phyloP scores from a whole-genome alignment of 2,113 vertebrate genomes.

The Grammomys surdaster region DNA sequence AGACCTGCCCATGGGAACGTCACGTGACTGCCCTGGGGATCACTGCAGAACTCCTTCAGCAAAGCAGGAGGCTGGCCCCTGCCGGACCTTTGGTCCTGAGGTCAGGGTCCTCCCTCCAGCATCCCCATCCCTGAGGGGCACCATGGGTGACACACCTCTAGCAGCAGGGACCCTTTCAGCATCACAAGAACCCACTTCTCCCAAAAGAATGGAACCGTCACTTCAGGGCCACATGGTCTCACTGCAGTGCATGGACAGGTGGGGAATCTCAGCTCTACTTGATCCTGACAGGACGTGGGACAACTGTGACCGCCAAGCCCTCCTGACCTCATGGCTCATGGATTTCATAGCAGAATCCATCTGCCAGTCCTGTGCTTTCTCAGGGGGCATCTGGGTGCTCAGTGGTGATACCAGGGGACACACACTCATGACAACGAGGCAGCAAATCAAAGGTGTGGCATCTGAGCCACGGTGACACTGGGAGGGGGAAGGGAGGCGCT shows the following conservation, averaged over 20 bases:
- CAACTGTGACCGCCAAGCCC: not conserved
- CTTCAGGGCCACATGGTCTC: not conserved
- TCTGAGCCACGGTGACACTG: not conserved
- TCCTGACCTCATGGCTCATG: not conserved
- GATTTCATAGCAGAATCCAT: not conserved
- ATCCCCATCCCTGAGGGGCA: not conserved
- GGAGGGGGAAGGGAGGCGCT: too few relatives aligned
- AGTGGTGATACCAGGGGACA: not conserved
- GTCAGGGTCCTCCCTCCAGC: not conserved
- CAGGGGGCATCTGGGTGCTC: not conserved
- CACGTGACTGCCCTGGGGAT: rapidly evolving
- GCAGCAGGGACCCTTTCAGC: not conserved
- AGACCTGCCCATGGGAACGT: not conserved
- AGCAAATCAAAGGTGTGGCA: not conserved
- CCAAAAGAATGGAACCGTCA: not conserved
- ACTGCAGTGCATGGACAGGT: not conserved
- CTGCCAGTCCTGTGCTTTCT: too few relatives aligned
- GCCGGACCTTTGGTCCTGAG: not conserved
- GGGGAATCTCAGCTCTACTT: too few relatives aligned
- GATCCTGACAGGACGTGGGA: not conserved
- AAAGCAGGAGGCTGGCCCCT: not conserved
- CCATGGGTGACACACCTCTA: rapidly evolving
- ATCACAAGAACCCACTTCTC: not conserved
- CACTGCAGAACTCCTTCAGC: not conserved
- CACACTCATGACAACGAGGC: rapidly evolving